Conservation (phyloP, 2,797 vertebrate species). For the Gorsachius magnificus region DNA sequence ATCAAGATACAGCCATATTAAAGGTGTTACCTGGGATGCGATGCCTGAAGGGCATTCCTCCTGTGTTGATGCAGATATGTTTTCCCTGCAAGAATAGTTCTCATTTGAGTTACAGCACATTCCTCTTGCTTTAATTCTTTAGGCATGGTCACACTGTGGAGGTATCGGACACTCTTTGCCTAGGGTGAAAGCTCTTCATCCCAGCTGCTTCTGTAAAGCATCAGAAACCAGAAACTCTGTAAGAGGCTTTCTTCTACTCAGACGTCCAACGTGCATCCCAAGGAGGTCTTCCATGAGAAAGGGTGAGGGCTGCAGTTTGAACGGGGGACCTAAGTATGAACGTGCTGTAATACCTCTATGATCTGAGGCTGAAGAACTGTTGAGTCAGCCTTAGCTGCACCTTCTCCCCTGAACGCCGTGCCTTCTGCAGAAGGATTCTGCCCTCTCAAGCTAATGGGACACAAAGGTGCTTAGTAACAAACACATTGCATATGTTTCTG, state of each 20-base stretch:
- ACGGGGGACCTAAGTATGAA: not conserved
- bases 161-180: accelerated
- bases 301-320: not conserved
- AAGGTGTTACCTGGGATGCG: not conserved
- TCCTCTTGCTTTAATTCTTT: not conserved
- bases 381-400: not conserved
- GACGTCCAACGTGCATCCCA: not conserved
- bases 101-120: not conserved
- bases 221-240: not conserved
- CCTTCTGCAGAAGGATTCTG: not conserved
- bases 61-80: not conserved
- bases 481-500: not conserved
- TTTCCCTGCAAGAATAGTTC: not conserved
- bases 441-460: not conserved
- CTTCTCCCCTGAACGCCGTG: not conserved
- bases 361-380: not conserved
- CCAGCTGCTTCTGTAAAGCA: not conserved
- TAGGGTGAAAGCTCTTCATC: not conserved
- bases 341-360: not conserved
- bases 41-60: not conserved
- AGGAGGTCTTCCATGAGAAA: not conserved
- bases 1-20: not conserved
- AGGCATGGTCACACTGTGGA: not conserved
- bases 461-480: not conserved
- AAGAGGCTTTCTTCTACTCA: not conserved